Base-by-base conservation (phyloP, 2,797 vertebrate species). In the Linurgus olivaceus region DNA sequence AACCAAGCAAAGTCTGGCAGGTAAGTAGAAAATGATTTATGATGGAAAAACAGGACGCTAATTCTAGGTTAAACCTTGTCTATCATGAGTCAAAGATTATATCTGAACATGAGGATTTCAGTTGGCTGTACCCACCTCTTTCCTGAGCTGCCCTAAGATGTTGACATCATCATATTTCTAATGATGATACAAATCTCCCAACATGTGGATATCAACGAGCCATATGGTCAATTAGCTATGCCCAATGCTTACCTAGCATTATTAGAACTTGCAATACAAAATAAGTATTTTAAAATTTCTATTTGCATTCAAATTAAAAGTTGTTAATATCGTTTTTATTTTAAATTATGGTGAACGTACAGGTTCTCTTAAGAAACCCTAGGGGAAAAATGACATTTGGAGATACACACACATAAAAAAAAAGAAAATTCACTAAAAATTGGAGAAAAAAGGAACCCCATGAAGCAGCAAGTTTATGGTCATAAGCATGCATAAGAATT, bases 1-100 rank as follows among this genome's bases (percentile, higher is more conserved):
- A 94, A 55, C 31, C 42, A 89, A 86, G 76, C 65, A 88, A 47
- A 77, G 78, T 74, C 29, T 94, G 84, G 84, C 88, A 94, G 93
- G 51, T 76, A 62, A 93, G 88, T n/a, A 67, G 54, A 61, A 91
- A 80, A 93, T 65, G 0, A 91, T 77, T 86, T 86, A 86, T 8
- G 3, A 72, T 25, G 37, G 75, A 59, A 92, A 95, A 96, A 80
- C 62, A 91, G 35, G 81, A 72, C 68, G 72, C 42, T 91, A 65
- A 91, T 88, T 82, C 75, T 29, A 72, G 93, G 61, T 74, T 86
- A 95, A 92, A 75, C 47, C 72, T 77, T 87, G 65, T 85, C 78
- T 85, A 31, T 83, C 57, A 48, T 14, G 45, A 89, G 45, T 89
- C 47, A 74, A 73, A 94, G 55, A 76, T 76, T 54, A 61, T 16